These are phyloP conservation scores for Isurus oxyrinchus DNA, from an alignment of 2,113 vertebrate species.

Conservation along the genomic window DNA sequence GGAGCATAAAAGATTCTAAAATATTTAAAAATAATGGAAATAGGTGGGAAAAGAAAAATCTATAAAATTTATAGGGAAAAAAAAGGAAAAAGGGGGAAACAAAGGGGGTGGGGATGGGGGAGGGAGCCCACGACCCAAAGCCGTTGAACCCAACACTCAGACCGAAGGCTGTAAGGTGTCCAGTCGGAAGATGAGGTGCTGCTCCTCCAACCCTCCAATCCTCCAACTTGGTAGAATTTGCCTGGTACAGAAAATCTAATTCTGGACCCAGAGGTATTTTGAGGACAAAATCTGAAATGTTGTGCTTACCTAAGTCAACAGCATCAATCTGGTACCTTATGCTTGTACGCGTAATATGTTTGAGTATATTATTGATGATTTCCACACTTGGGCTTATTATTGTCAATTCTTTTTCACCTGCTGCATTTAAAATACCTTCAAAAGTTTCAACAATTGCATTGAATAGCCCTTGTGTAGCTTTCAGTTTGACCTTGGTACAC, in stretches of 20 bases:
- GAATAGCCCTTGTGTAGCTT: conserved; percentile 50
- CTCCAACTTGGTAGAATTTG: too few species aligned
- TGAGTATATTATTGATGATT: conserved; percentile 51
- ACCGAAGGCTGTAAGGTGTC: too few species aligned
- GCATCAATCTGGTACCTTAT: conserved; percentile 47
- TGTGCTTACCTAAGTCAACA: conserved; percentile 52
- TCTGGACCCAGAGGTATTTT: not conserved
- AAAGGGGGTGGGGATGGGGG: too few species aligned
- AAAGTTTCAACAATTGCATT: conserved; percentile 42
- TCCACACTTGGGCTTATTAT: conserved; percentile 45
- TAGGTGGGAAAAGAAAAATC: too few species aligned
- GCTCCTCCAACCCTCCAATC: too few species aligned
- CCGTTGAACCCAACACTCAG: too few species aligned
- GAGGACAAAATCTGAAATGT: not conserved
- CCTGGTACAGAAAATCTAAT: not conserved
- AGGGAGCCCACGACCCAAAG: too few species aligned
- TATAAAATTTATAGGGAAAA: too few species aligned
- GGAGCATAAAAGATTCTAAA: too few species aligned
- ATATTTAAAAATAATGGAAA: too few species aligned
- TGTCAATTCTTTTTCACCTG: conserved; percentile 46
- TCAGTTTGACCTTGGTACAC: conserved; percentile 50
- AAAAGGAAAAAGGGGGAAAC: too few species aligned
- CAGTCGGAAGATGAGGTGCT: too few species aligned
- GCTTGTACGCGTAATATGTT: conserved; percentile 55
- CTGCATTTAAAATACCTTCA: conserved; percentile 44